Base-by-base conservation (phyloP, 2,888 invertebrate genomes). In the Netelia virgata region DNA sequence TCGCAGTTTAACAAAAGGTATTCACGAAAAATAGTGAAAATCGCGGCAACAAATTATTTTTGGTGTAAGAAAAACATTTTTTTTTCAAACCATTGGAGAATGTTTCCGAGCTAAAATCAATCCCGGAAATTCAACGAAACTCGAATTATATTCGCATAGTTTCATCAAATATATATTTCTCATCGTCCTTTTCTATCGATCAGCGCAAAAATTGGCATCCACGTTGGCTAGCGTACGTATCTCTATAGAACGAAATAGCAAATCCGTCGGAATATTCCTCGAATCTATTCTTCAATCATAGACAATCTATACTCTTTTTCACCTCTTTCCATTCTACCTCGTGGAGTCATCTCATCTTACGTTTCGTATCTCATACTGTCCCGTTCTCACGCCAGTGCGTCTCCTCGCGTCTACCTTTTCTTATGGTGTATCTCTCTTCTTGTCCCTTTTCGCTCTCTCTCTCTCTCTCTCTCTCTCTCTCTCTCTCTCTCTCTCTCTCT, bases 341-440 rank as follows among this genome's bases (percentile, higher is more conserved):
- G 20, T 66, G 11, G 41, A 72, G 47, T 82, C 63, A 57, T 74
- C 68, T 61, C 59, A 59, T 74, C 63, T 72, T 76, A 53, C 53
- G 76, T 70, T 28, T 57, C 53, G 53, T 57, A 69, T 72, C 41
- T 66, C 28, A 20, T 10, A 50, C 66, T 74, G 57, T 82, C 69
- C 66, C 69, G 76, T 83, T 83, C 80, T 83, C 76, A 77, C 82
- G 78, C 79, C 70, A 50, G 43, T 57, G 69, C 55, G 80, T 72
- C 76, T 69, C 73, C 69, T 77, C n/a, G 16, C 18, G 57, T 50
- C 53, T 64, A 61, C 20, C 55, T 75, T 50, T 64, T 59, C 47
- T 61, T 50, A 50, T 14, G 6, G 28, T 61, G 41, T 66, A 23
- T 70, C 14, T 41, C 41, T 36, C 70, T 78, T 53, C 43, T 72